Evolutionary conservation across 2,113 vertebrate genomes (phyloP).

Genomic region (Cinclus cinclus): DNA sequence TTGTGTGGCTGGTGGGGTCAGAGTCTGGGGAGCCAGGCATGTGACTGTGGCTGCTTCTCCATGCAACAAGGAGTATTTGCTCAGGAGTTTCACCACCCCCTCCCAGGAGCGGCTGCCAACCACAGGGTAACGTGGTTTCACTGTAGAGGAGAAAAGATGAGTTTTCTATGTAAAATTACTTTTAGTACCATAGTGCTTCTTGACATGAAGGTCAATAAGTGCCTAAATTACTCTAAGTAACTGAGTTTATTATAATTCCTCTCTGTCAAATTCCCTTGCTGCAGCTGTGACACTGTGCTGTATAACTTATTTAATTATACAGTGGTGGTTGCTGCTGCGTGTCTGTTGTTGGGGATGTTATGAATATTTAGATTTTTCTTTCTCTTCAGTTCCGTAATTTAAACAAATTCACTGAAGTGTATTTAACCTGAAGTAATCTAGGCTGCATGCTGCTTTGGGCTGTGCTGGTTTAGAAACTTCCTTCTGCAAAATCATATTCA

Average conservation of each 20-base stretch:
- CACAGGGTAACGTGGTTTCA: background rate
- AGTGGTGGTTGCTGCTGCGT: background rate
- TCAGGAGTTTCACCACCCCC: constrained; percentile 4
- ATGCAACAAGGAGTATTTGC: background rate
- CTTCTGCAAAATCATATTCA: background rate
- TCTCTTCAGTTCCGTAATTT: background rate
- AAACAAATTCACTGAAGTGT: background rate
- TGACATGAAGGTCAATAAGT: constrained; percentile 19
- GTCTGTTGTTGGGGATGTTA: background rate
- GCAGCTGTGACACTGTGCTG: constrained; percentile 11
- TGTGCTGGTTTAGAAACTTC: background rate
- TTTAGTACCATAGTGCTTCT: background rate
- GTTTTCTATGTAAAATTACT: background rate
- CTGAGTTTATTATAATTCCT: constrained; percentile 20
- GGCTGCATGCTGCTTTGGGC: background rate
- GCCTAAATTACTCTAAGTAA: constrained; percentile 2
- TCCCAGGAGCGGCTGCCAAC: background rate
- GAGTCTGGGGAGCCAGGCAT: background rate
- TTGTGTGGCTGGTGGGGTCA: background rate
- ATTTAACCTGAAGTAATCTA: constrained; percentile 30
- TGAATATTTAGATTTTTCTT: constrained; percentile 18
- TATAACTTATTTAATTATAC: constrained; percentile 35
- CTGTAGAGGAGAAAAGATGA: background rate
- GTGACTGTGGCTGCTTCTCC: background rate
- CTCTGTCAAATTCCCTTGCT: background rate